Conservation (phyloP, 2,888 invertebrate species). For the Patella pellucida region DNA sequence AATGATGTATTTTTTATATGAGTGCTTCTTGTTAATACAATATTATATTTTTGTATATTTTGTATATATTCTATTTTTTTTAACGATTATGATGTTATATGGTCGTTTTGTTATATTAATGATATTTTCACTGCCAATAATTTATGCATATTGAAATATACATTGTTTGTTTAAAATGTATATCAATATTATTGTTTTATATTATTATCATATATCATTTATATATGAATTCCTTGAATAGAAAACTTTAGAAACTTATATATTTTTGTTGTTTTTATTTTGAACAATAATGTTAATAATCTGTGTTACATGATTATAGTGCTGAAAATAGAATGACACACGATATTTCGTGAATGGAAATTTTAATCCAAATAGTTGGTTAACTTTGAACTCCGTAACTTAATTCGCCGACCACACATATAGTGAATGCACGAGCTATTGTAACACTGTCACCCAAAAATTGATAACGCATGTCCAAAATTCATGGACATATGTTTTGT, state of each 20-base stretch:
- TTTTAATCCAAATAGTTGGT: too few relatives aligned
- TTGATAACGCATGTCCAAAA: too few relatives aligned
- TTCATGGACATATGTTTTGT: too few relatives aligned
- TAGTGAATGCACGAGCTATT: too few relatives aligned
- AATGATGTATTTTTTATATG: constrained; percentile 1
- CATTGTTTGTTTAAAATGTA: constrained; percentile 2
- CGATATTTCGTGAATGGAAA: too few relatives aligned
- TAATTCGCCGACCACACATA: too few relatives aligned
- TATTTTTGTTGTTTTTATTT: too few relatives aligned
- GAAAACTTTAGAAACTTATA: background rate
- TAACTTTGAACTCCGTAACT: too few relatives aligned
- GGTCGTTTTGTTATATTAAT: background rate
- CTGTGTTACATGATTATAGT: too few relatives aligned
- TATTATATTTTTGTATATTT: constrained; percentile 4
- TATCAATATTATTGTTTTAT: constrained; percentile 7
- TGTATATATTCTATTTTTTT: background rate
- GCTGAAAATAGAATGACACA: too few relatives aligned
- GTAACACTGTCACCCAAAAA: too few relatives aligned
- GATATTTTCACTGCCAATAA: constrained; percentile 10
- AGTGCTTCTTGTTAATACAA: constrained; percentile 8
- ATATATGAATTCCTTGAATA: constrained; percentile 1
- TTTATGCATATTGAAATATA: constrained; percentile 5
- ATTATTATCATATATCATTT: background rate
- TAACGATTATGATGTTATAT: background rate
- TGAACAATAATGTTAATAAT: too few relatives aligned